A percentile compares a stretch with the other conserved stretches of the same genome.
Conservation (phyloP, 2,888 invertebrate species). For the Helobdella robusta region DNA sequence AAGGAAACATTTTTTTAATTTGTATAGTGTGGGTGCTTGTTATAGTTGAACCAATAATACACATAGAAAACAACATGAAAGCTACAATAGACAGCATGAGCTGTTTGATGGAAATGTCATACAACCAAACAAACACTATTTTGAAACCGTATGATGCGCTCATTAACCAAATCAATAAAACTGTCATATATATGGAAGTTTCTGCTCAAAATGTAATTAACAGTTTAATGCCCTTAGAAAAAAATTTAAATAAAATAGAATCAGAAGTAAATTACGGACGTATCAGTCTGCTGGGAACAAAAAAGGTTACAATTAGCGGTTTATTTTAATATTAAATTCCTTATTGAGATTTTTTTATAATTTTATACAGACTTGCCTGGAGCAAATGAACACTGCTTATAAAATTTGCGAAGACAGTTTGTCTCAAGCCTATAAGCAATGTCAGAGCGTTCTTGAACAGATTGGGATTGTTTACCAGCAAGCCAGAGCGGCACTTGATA, state of each 20-base stretch:
- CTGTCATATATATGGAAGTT: neutral
- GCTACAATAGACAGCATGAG: neutral
- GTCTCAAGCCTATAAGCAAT: neutral
- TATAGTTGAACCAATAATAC: neutral
- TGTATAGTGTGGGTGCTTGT: neutral
- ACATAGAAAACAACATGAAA: neutral
- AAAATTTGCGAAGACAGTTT: neutral
- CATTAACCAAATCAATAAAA: slow-evolving; percentile 4
- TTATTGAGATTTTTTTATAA: neutral
- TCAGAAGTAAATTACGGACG: neutral
- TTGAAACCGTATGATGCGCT: slow-evolving; percentile 9
- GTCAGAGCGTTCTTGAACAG: neutral
- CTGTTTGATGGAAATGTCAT: neutral
- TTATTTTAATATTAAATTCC: neutral
- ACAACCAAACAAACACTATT: slow-evolving; percentile 1
- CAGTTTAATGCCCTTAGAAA: neutral
- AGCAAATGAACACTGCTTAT: neutral
- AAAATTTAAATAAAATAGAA: neutral
- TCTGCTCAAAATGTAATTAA: neutral
- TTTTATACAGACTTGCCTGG: slow-evolving; percentile 5
- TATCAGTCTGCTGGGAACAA: neutral
- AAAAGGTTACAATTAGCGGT: slow-evolving; percentile 1
- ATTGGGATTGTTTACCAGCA: slow-evolving; percentile 1
- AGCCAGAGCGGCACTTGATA: slow-evolving; percentile 8
- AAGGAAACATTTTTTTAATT: neutral